Evolutionary conservation across 2,113 vertebrate genomes (phyloP), one percentile per base, ranked within the genome.

Genomic region (Heterotis niloticus): DNA sequence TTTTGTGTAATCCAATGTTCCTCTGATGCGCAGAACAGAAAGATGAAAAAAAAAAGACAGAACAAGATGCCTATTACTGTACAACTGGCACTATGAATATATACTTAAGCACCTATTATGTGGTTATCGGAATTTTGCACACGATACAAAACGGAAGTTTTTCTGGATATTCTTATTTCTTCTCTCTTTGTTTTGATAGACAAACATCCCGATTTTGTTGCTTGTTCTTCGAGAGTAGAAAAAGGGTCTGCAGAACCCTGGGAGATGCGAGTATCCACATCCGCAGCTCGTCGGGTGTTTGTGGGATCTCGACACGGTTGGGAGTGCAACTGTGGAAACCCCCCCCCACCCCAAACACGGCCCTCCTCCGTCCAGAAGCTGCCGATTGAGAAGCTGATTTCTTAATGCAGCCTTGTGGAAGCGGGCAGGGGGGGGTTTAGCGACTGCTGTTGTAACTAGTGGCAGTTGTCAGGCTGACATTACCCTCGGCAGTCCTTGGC

Each of bases 401-500:
- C 56, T 78, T 34, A 34, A 62, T 62, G 13, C 77, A 24, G 29
- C 26, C 4, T 29, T 23, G 77, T 56, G n/a, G 28, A 72, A n/a
- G 51, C 12, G 76, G 52, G 64, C 14, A 10, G 52, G 10, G 65
- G 11, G 17, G n/a, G 28, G 23, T 5, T 29, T 66, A 54, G 59
- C n/a, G 10, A 20, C 18, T n/a, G 23, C 12, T 4, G 11, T 59
- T 57, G 29, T 20, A 26, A 13, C 26, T 28, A 4, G 51, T 28
- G 5, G 17, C 18, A 24, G 12, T 14, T 62, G 56, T 56, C 77
- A 51, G 67, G 67, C 20, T 67, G n/a, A n/a, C 5, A 2, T 34
- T 62, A 66, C 56, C 77, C 67, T 62, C 60, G 77, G 67, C 67
- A 70, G 77, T 71, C 77, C 67, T 70, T 71, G 77, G 67, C 56